These are phyloP conservation scores for Tinamus guttatus DNA, from an alignment of 2,113 vertebrate genomes.

Conservation along the genomic window DNA sequence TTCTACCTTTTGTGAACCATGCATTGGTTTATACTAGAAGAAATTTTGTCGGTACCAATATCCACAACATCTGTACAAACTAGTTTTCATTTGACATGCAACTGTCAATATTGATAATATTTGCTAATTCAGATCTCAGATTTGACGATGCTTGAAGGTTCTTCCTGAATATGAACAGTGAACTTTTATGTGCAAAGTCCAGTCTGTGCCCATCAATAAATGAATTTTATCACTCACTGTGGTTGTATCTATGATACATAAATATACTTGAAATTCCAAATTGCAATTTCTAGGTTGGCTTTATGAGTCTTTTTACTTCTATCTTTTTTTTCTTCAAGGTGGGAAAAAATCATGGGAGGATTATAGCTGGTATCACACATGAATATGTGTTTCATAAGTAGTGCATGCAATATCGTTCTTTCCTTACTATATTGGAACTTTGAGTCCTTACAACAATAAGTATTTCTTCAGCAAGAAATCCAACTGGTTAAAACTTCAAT, in stretches of 20 bases:
- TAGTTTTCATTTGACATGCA: not conserved
- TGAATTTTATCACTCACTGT: constrained; percentile 18
- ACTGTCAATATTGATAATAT: not conserved
- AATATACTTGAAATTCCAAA: constrained; percentile 34
- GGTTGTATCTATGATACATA: not conserved
- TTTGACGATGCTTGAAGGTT: constrained; percentile 7
- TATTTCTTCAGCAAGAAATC: not conserved
- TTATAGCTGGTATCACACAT: not conserved
- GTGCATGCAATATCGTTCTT: not conserved
- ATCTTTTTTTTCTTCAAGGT: not conserved
- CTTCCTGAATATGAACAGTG: constrained; percentile 17
- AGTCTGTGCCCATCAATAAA: not conserved
- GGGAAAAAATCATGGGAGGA: not conserved
- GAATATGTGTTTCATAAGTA: not conserved
- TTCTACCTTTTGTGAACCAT: not conserved
- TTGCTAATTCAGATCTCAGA: not conserved
- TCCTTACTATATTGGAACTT: not conserved
- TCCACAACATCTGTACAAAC: not conserved
- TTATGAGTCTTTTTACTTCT: constrained; percentile 9
- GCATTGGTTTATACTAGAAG: not conserved
- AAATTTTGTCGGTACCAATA: not conserved
- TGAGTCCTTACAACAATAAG: not conserved
- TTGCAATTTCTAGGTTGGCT: constrained; percentile 13
- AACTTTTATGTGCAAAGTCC: constrained; percentile 49
- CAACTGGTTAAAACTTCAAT: not conserved